A percentile compares a stretch with the other conserved stretches of the same genome.
Evolutionary conservation across 2,888 invertebrate genomes (phyloP).

Genomic region (Pachycephus smyrnensis): DNA sequence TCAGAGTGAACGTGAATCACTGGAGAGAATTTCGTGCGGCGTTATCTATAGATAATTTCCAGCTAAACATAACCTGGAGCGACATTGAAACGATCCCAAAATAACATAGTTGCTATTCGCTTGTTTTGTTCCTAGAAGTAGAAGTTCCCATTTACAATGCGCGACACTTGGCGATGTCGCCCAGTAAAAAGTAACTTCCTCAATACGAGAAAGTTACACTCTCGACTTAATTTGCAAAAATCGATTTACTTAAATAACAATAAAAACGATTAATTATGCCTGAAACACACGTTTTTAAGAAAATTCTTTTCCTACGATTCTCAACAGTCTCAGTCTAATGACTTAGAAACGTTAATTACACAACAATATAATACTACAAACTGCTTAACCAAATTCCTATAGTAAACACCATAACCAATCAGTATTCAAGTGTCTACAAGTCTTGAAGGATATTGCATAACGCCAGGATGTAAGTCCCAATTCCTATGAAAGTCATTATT

Average conservation of each 20-base stretch:
- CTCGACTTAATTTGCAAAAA: neutral
- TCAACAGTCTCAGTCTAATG: neutral
- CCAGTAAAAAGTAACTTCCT: neutral
- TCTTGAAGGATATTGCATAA: too few relatives aligned
- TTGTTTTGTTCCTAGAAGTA: neutral
- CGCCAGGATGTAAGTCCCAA: neutral
- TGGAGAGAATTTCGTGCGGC: neutral
- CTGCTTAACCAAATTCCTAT: neutral
- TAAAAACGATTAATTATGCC: neutral
- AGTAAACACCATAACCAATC: neutral
- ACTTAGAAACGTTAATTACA: neutral
- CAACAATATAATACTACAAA: neutral
- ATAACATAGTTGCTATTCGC: neutral
- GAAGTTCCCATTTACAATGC: neutral
- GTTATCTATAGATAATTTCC: conserved; percentile 4
- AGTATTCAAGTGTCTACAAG: neutral
- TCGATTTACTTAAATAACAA: neutral
- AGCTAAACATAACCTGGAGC: conserved; percentile 3
- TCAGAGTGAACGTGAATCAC: neutral
- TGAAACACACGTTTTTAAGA: neutral
- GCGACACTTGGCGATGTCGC: neutral
- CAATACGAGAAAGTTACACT: neutral
- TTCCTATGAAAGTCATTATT: too few relatives aligned
- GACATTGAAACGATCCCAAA: conserved; percentile 10
- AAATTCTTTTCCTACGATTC: neutral